Evolutionary conservation across 2,888 invertebrate species (phyloP).

Genomic region (Oxytorus armatus): DNA sequence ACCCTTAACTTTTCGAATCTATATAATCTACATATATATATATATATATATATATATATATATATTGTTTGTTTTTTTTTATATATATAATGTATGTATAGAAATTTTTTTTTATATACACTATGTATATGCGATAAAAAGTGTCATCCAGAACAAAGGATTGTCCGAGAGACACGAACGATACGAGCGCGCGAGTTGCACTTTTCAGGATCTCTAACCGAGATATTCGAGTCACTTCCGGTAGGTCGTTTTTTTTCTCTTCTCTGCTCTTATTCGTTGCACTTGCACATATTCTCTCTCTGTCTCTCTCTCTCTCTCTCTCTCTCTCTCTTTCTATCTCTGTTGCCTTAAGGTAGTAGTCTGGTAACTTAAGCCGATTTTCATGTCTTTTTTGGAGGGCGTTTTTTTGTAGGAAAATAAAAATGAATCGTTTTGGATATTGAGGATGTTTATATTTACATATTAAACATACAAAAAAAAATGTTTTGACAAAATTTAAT

Average conservation of each 20-base stretch:
- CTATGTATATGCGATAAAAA: conserved; percentile 70
- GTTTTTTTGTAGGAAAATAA: too few relatives aligned
- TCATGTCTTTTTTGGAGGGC: too few relatives aligned
- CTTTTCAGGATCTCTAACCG: conserved; percentile 47
- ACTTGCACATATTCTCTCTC: too few relatives aligned
- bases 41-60: conserved; percentile 67
- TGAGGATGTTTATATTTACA: too few relatives aligned
- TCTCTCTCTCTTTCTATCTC: too few relatives aligned
- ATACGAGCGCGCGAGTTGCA: conserved; percentile 38
- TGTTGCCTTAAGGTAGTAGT: too few relatives aligned
- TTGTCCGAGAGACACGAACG: conserved; percentile 26
- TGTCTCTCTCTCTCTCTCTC: conserved; percentile 2
- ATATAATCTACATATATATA: conserved; percentile 59
- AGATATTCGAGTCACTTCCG: conserved; percentile 64
- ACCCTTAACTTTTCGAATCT: conserved; percentile 46
- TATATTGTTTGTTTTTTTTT: conserved; percentile 50
- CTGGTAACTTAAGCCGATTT: too few relatives aligned
- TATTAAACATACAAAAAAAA: too few relatives aligned
- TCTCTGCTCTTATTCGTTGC: conserved; percentile 12
- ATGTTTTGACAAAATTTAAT: too few relatives aligned
- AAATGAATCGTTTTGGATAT: too few relatives aligned
- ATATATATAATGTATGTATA: too few relatives aligned
- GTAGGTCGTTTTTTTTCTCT: conserved; percentile 26
- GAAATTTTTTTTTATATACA: too few relatives aligned
- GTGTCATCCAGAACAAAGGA: conserved; percentile 34